Evolutionary conservation across 1,140 invertebrate species (phyloP), one percentile per base, ranked within the genome.

Genomic region (Orius insidiosus): DNA sequence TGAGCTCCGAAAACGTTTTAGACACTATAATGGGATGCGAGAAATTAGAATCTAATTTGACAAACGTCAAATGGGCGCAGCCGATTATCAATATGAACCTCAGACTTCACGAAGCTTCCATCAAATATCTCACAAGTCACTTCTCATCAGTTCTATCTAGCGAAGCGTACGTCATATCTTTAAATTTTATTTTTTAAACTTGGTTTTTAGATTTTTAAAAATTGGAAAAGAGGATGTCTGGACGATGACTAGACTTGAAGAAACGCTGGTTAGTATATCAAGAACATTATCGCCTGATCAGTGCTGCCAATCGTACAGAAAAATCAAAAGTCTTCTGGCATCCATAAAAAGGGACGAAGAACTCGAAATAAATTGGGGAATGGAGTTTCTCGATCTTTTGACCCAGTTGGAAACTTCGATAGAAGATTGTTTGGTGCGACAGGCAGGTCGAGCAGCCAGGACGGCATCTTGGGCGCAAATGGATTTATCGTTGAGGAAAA

Each of bases 21-120:
- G 73, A 76, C 54, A 75, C 69, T 8, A 71, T 76, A 52, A 68
- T 80, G 58, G 69, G 74, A 45, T 80, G 78, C 57, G 78, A 82
- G 53, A 73, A 77, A 55, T 55, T 83, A 1, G 56, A 80, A 31
- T 69, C 72, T 13, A 74, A 74, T 14, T 59, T 82, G 18, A 75
- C 78, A 4, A 70, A 72, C 52, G 72, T 78, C 10, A 69, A 77
- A 41, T 83, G 79, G 79, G 75, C 78, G 5, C 75, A 78, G 43
- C 70, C 76, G 11, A 70, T 81, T 19, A 72, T 74, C 51, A 66
- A 71, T 51, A 60, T 80, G 44, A 74, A 74, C 5, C 69, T 74
- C 2, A 75, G 76, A 57, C 66, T 83, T 2, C 56, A 78, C 9
- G 76, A 80, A 49, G 68, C 74, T 0, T 73, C 71, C 30, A 67